phyloP scores from a whole-genome alignment of 2,888 invertebrate genomes.

The Pammene fasciana region DNA sequence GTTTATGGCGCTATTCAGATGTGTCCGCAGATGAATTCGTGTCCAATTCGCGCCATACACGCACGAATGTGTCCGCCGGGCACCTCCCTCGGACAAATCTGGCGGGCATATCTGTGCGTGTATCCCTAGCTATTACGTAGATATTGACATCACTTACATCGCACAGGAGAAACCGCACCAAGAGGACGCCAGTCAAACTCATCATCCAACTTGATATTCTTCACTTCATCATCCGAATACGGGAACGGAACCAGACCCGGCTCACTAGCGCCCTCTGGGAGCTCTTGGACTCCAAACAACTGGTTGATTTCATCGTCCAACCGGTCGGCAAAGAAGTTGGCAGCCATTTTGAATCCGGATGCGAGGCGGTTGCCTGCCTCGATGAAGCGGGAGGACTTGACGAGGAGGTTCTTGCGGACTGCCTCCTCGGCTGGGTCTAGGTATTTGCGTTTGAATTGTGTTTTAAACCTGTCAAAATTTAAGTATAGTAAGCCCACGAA shows the following conservation, averaged over 20 bases:
- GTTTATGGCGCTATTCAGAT: too few relatives aligned
- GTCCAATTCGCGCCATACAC: too few relatives aligned
- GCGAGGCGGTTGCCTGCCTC: constrained; percentile 68
- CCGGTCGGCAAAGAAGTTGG: constrained; percentile 66
- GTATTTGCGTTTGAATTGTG: constrained; percentile 58
- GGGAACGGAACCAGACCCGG: constrained; percentile 58
- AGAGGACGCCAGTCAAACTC: constrained; percentile 69
- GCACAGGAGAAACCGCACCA: constrained; percentile 69
- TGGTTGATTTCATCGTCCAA: constrained; percentile 59
- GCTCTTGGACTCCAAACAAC: constrained; percentile 55
- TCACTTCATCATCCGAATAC: constrained; percentile 53
- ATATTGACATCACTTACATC: constrained; percentile 56
- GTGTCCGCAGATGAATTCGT: too few relatives aligned
- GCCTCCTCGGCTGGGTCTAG: constrained; percentile 64
- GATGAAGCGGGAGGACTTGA: constrained; percentile 62
- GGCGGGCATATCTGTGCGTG: too few relatives aligned
- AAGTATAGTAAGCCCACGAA: too few relatives aligned
- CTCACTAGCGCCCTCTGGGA: constrained; percentile 43
- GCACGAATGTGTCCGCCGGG: too few relatives aligned
- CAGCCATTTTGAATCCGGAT: constrained; percentile 58
- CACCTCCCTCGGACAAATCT: too few relatives aligned
- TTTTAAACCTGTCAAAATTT: constrained; percentile 55
- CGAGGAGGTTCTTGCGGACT: constrained; percentile 64
- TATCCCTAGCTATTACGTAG: too few relatives aligned
- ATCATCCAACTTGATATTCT: constrained; percentile 56